Base-by-base conservation (phyloP, 2,888 invertebrate genomes). In the Athetis lepigone region DNA sequence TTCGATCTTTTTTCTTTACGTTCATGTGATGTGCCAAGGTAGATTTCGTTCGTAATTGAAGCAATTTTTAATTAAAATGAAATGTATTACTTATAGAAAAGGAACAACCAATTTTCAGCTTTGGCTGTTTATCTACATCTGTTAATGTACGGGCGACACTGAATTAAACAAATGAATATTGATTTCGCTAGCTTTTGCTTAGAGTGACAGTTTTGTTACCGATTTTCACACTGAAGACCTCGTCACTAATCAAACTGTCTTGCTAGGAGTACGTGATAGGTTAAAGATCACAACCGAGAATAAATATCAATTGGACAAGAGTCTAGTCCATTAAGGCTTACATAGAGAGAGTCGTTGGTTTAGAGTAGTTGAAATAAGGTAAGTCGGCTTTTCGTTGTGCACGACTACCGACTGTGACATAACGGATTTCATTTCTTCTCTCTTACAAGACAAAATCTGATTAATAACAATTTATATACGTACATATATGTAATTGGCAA, bases 401-500 rank as follows among this genome's bases (percentile, higher is more conserved):
- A 8, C 27, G 67, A 37, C 43, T 37, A 6, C n/a, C n/a, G 37
- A 23, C 42, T 36, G 36, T 19, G 36, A 11, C 25, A 40, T 37
- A 23, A 40, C 13, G 29, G 16, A 39, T 65, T 43, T 37, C n/a
- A 37, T 39, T 18, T 46, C 33, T 36, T 50, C 21, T 36, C 19
- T 51, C 19, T 36, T 7, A 36, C 9, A 33, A 62, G 18, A 16
- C 52, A n/a, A 46, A 49, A 71, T 55, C 25, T 16, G 29, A 42
- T 55, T 50, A 61, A 54, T 54, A 66, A 65, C 45, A 29, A 56
- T 50, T 56, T 18, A 55, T 29, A 58, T 33, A 33, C 6, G 25
- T 27, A 63, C 60, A 59, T 69, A 59, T 19, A 51, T 70, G 52
- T 62, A 73, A 76, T 63, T 69, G 57, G 37, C 51, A 65, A 70